Conservation (phyloP, 1,140 invertebrate species). For the Tribolium madens region DNA sequence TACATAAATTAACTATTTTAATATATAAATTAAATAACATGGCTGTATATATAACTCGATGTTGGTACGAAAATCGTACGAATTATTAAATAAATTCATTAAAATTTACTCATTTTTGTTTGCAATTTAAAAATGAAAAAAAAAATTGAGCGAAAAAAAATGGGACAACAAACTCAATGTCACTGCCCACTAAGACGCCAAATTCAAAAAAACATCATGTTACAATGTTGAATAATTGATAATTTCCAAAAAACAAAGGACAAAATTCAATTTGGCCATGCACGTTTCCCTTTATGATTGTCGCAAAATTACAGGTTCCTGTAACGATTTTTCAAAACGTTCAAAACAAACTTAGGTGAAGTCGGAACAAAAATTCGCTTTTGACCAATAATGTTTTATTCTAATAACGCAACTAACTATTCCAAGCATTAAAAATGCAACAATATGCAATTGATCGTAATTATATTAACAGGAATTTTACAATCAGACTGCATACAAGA, state of each 20-base stretch:
- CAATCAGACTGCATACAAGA: conserved; percentile 19
- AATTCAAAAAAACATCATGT: no score
- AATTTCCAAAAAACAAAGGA: no score
- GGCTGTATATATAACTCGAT: conserved; percentile 64
- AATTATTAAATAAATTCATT: conserved; percentile 57
- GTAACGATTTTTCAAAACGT: not conserved
- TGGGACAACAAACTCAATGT: no score
- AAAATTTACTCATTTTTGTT: conserved; percentile 37
- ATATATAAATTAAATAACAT: conserved; percentile 61
- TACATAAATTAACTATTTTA: conserved; percentile 63
- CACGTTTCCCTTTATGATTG: not conserved
- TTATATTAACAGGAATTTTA: conserved; percentile 39
- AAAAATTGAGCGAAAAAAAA: no score
- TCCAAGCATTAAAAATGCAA: conserved; percentile 30
- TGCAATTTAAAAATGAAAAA: no score
- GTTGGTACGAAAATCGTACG: conserved; percentile 63
- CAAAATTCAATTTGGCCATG: no score
- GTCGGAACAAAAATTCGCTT: not conserved
- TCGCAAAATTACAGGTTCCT: not conserved
- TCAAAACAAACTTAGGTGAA: not conserved
- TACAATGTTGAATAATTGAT: no score
- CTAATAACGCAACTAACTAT: not conserved
- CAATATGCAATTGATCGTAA: conserved; percentile 13
- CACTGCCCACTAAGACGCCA: no score
- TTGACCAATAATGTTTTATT: not conserved